Evolutionary conservation across 2,113 vertebrate genomes (phyloP).

Genomic region (Benitochromis conjunctus): DNA sequence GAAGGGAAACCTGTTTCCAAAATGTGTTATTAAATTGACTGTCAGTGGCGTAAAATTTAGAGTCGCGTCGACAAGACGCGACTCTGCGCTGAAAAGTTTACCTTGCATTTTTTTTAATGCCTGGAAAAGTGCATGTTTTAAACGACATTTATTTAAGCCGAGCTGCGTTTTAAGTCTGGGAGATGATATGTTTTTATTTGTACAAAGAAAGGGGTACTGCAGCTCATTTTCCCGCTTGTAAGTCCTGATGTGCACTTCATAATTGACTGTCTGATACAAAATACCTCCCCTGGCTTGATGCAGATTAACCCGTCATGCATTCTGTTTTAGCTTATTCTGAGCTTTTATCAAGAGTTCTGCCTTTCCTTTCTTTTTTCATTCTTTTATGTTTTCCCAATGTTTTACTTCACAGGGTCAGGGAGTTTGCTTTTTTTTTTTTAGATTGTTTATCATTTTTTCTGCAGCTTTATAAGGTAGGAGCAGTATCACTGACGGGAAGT

Average conservation of each 20-base stretch:
- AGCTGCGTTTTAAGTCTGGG: background rate
- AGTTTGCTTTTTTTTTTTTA: background rate
- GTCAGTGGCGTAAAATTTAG: conserved; percentile 17
- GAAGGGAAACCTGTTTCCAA: background rate
- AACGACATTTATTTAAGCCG: conserved; percentile 26
- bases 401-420: background rate
- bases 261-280: conserved; percentile 37
- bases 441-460: background rate
- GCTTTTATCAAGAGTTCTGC: background rate
- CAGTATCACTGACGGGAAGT: background rate
- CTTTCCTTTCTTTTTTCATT: background rate
- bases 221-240: conserved; percentile 37
- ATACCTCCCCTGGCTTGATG: background rate
- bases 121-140: conserved; percentile 14
- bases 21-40: conserved; percentile 28
- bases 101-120: conserved; percentile 17
- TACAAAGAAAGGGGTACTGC: conserved; percentile 7
- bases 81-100: conserved; percentile 44
- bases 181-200: conserved; percentile 45
- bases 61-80: too few relatives aligned
- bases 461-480: background rate
- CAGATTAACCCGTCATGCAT: conserved; percentile 17
- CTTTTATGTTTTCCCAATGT: background rate
- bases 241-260: conserved; percentile 34
- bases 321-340: background rate